Conservation (phyloP, 2,888 invertebrate species). For the Pristionchus arcanus region DNA sequence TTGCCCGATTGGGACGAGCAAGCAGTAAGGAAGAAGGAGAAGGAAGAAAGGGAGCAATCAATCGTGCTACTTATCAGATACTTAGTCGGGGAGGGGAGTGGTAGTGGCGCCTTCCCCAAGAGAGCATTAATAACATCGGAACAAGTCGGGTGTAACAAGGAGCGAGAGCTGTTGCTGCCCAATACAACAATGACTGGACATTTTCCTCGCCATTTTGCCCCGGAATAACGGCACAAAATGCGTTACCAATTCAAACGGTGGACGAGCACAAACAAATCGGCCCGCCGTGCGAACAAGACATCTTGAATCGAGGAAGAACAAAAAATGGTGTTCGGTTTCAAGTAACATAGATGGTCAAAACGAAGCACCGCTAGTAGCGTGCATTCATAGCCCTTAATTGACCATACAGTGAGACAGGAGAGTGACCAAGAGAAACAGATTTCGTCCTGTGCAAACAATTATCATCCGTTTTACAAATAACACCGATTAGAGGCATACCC, state of each 20-base stretch:
- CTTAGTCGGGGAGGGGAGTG: slow-evolving; percentile 12
- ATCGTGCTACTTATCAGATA: slow-evolving; percentile 55
- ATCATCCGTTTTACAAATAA: slow-evolving; percentile 49
- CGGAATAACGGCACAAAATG: not conserved
- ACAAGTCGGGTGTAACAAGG: slow-evolving; percentile 51
- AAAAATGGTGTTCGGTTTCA: slow-evolving; percentile 24
- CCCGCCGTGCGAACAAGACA: not conserved
- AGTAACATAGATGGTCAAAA: not conserved
- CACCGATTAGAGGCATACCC: not conserved
- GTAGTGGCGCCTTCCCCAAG: slow-evolving; percentile 45
- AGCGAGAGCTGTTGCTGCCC: slow-evolving; percentile 28
- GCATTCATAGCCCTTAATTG: not conserved
- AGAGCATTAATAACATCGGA: slow-evolving; percentile 53
- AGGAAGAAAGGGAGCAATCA: slow-evolving; percentile 26
- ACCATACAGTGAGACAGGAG: slow-evolving; percentile 3
- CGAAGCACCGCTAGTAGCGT: not conserved
- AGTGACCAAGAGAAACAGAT: slow-evolving; percentile 53
- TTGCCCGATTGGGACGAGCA: slow-evolving; percentile 30
- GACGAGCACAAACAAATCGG: slow-evolving; percentile 42
- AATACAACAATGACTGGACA: slow-evolving; percentile 36
- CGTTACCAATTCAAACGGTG: slow-evolving; percentile 24
- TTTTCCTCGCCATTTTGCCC: not conserved
- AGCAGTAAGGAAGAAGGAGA: not conserved
- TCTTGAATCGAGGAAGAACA: not conserved
- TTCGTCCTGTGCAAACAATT: slow-evolving; percentile 45